Evolutionary conservation across 1,140 invertebrate species (phyloP).

Genomic region (Trichogramma pretiosum): DNA sequence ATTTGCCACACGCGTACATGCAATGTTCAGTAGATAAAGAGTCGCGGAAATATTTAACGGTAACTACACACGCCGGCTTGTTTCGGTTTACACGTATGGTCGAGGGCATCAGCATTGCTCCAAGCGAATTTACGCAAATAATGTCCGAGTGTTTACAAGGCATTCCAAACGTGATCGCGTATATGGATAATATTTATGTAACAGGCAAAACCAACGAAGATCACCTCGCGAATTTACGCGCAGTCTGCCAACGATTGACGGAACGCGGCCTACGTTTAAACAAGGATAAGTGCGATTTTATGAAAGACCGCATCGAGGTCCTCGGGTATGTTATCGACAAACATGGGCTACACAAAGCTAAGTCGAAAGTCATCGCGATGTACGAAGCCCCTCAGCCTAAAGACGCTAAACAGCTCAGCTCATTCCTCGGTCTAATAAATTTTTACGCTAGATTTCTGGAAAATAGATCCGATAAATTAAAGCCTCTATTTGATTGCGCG

Average conservation of each 20-base stretch:
- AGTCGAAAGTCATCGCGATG: slow-evolving; percentile 21
- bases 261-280: slow-evolving; percentile 16
- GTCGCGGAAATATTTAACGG: slow-evolving; percentile 10
- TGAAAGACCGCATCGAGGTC: slow-evolving; percentile 22
- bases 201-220: slow-evolving; percentile 9
- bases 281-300: slow-evolving; percentile 11
- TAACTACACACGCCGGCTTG: slow-evolving; percentile 22
- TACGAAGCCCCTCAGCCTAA: slow-evolving; percentile 13
- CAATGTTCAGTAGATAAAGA: slow-evolving; percentile 12
- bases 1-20: slow-evolving; percentile 14
- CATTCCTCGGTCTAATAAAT: slow-evolving; percentile 28
- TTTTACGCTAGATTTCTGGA: not conserved
- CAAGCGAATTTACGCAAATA: slow-evolving; percentile 37
- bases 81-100: slow-evolving; percentile 27
- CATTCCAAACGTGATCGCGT: slow-evolving; percentile 15
- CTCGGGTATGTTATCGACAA: slow-evolving; percentile 23
- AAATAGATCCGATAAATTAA: not conserved
- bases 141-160: slow-evolving; percentile 34
- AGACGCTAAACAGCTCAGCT: slow-evolving; percentile 15
- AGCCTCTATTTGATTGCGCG: not conserved
- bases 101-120: slow-evolving; percentile 28
- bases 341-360: slow-evolving; percentile 23
- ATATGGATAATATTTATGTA: slow-evolving; percentile 16
- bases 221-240: slow-evolving; percentile 7
- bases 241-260: slow-evolving; percentile 1